Percentiles rank a stretch among this genome's conserved stretches.
Evolutionary conservation across 2,888 invertebrate species (phyloP).

Genomic region (Drosophila neutralis): DNA sequence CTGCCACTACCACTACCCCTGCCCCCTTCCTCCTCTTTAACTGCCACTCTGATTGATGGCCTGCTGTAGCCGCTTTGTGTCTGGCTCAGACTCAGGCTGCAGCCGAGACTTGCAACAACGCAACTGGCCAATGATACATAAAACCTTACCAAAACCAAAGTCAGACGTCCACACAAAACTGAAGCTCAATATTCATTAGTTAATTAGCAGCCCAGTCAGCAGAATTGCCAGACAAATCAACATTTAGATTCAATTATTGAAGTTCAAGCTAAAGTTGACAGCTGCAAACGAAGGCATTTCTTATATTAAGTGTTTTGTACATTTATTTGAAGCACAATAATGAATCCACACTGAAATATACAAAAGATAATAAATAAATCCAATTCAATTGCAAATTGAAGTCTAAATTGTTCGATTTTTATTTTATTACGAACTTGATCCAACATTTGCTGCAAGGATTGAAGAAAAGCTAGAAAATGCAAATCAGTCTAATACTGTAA

Average conservation of each 20-base stretch:
- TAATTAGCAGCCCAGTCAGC: conserved; percentile 62
- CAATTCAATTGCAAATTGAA: background rate
- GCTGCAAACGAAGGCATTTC: background rate
- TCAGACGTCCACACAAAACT: conserved; percentile 14
- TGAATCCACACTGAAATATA: background rate
- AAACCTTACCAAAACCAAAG: conserved; percentile 46
- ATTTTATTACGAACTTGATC: background rate
- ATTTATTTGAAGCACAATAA: background rate
- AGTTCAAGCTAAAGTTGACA: background rate
- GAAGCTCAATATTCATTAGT: conserved; percentile 68
- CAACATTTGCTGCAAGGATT: too few relatives aligned
- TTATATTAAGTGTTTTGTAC: background rate
- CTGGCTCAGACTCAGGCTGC: conserved; percentile 4
- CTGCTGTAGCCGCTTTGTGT: conserved; percentile 57
- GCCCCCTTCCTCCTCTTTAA: background rate
- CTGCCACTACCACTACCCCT: too few relatives aligned
- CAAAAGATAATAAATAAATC: background rate
- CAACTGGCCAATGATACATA: conserved; percentile 54
- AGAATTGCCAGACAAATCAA: conserved; percentile 4
- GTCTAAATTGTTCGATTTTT: background rate
- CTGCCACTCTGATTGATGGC: conserved; percentile 70
- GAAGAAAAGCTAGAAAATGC: background rate
- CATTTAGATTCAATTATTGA: conserved; percentile 7
- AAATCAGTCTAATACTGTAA: too few relatives aligned
- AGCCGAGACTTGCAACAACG: conserved; percentile 54